Conservation (phyloP, 2,113 vertebrate species). For the Antechinus flavipes region DNA sequence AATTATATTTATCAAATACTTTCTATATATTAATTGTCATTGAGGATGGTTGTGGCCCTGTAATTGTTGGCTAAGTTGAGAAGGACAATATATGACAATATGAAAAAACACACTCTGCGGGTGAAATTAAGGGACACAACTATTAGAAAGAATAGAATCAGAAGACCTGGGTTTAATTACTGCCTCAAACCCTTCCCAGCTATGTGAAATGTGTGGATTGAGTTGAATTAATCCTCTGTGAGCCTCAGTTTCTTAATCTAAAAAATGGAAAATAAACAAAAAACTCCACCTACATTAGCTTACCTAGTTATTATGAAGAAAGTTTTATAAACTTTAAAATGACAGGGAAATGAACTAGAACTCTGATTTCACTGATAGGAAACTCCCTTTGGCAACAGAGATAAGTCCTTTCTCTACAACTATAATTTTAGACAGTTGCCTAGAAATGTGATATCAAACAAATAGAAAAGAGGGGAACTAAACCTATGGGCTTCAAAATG, state of each 20-base stretch:
- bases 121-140: not conserved
- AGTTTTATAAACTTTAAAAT: not conserved
- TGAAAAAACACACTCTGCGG: not conserved
- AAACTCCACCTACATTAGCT: not conserved
- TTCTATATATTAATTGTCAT: not conserved
- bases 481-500: not conserved
- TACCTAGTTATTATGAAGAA: not conserved
- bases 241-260: not conserved
- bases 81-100: not conserved
- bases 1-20: not conserved
- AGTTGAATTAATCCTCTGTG: not conserved
- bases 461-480: not conserved
- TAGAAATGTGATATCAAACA: not conserved
- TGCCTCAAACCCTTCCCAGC: not conserved
- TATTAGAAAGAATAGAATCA: not conserved
- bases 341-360: not conserved
- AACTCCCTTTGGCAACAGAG: not conserved
- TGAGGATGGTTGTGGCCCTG: not conserved
- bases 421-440: not conserved
- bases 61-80: not conserved
- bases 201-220: not conserved
- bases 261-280: not conserved
- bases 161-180: not conserved
- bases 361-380: not conserved
- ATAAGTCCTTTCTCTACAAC: not conserved